Percentiles rank a stretch among this genome's conserved stretches.
Evolutionary conservation across 2,113 vertebrate species (phyloP).

Genomic region (Neoarius graeffei): DNA sequence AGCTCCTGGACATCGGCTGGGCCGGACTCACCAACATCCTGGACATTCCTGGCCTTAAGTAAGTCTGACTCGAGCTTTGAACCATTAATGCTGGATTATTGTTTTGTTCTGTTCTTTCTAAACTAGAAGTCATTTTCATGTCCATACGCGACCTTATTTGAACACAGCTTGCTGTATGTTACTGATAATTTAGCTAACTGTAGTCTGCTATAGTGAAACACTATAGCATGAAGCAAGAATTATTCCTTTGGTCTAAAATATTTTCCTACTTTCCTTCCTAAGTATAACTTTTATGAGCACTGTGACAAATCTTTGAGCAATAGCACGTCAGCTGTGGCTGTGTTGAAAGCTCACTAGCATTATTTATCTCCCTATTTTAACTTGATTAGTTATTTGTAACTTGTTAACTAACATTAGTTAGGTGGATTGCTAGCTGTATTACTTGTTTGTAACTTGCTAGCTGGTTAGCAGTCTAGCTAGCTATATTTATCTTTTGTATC

Average conservation of each 20-base stretch:
- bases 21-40: slow-evolving; percentile 95
- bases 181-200: not conserved
- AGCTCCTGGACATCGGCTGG: slow-evolving; percentile 97
- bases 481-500: not conserved
- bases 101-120: not conserved
- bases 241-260: no score
- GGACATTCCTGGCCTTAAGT: slow-evolving; percentile 96
- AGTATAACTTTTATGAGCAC: no score
- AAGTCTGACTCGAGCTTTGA: slow-evolving; percentile 62
- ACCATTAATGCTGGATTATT: accelerated
- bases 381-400: not conserved
- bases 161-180: not conserved
- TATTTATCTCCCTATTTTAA: not conserved
- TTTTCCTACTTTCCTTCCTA: no score
- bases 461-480: not conserved
- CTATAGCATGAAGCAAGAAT: no score
- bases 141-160: not conserved
- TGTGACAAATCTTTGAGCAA: no score
- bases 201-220: no score
- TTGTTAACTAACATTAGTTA: not conserved
- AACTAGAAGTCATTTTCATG: not conserved
- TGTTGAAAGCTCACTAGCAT: no score
- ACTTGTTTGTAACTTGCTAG: not conserved
- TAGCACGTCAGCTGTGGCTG: no score
- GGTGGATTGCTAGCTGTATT: not conserved